phyloP scores from a whole-genome alignment of 92 coral and sea anemone species.

The Parazoanthus swiftii region DNA sequence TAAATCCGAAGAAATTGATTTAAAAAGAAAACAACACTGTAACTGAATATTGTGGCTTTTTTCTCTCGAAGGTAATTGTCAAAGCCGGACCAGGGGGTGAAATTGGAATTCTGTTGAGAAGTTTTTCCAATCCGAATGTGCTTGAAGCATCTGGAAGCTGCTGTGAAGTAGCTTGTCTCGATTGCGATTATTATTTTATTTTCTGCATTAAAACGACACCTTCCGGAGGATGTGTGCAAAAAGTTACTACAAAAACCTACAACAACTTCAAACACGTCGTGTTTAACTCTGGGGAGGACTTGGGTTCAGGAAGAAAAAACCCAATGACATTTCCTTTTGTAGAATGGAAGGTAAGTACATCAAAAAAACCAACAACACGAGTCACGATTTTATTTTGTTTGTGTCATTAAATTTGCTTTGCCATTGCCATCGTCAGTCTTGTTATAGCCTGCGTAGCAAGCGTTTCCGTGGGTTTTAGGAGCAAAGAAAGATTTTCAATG shows the following conservation, averaged over 20 bases:
- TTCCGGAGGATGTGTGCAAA: slow-evolving; percentile 45
- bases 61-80: neutral
- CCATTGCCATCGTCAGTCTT: neutral
- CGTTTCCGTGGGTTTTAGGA: no score
- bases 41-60: neutral
- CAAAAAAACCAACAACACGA: no score
- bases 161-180: slow-evolving; percentile 63
- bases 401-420: neutral
- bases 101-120: slow-evolving; percentile 49
- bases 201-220: slow-evolving; percentile 59
- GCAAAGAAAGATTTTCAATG: no score
- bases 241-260: slow-evolving; percentile 54
- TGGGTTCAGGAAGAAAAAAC: slow-evolving; percentile 47
- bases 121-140: slow-evolving; percentile 66
- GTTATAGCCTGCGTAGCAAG: no score
- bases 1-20: no score
- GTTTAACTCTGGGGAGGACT: slow-evolving; percentile 47
- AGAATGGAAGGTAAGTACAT: slow-evolving; percentile 65
- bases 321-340: slow-evolving; percentile 58
- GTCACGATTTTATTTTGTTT: neutral
- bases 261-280: slow-evolving; percentile 62
- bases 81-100: slow-evolving; percentile 55
- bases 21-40: no score
- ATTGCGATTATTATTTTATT: slow-evolving; percentile 66
- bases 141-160: slow-evolving; percentile 62